Base-by-base conservation (phyloP, 2,113 vertebrate genomes). In the Gila orcuttii region DNA sequence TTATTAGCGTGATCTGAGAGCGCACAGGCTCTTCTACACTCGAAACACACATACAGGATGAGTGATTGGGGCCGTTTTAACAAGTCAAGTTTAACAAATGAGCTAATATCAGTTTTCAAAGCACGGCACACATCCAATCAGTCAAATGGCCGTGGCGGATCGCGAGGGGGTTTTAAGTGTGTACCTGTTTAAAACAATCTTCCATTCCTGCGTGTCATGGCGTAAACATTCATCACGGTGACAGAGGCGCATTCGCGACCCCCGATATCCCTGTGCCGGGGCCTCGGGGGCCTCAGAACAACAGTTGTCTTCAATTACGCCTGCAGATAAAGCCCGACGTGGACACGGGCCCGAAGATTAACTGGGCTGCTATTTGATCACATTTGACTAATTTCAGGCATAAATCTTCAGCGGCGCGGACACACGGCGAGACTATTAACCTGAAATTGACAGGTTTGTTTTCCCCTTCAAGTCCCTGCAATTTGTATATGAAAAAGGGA, bases 381-480 rank as follows among this genome's bases (percentile, higher is more conserved):
- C 92, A 95, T 95, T 95, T 95, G 94, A 94, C 92, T 96, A 95
- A 96, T 96, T 95, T 96, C 91, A 92, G 92, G 91, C 93, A 94
- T 94, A 96, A 96, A 96, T 96, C 94, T 96, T 95, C 93, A 95
- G 85, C 92, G 87, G 78, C 86, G 90, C 88, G 86, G 91, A 91
- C 88, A 92, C 92, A 89, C 90, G 90, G 92, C 80, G 91, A 94
- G 89, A 88, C 93, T 90, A 94, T 94, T 94, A 95, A 92, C 90
- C 90, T 75, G 74, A 87, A 86, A 82, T 88, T 92, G 93, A 93
- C 92, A 93, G 90, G 77, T 79, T 62, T 73, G 80, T 42, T 79
- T 80, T 84, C 31, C 42, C 39, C 66, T 52, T 60, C 19, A 64
- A 77, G 60, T 42, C 42, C 28, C 52, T 5, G 33, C 17, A 50